Evolutionary conservation across 2,888 invertebrate genomes (phyloP).

Genomic region (Dolomedes plantarius): DNA sequence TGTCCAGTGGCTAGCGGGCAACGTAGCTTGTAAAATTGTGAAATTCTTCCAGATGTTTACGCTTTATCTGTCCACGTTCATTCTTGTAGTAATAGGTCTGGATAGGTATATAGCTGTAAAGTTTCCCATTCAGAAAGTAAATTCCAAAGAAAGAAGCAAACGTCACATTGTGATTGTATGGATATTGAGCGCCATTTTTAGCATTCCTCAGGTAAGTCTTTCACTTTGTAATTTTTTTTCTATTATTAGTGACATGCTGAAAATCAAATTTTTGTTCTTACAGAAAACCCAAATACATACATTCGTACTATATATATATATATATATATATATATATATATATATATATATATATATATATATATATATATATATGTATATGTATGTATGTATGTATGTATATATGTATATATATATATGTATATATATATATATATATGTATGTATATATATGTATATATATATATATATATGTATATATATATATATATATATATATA

Average conservation of each 20-base stretch:
- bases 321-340: too few species aligned
- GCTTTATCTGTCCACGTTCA: constrained; percentile 87
- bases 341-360: too few species aligned
- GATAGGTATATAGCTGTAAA: constrained; percentile 86
- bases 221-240: too few species aligned
- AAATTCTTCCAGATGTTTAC: constrained; percentile 89
- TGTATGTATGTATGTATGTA: neutral
- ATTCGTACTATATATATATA: too few species aligned
- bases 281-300: too few species aligned
- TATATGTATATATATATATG: too few species aligned
- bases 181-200: constrained; percentile 84
- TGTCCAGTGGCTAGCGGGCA: constrained; percentile 88
- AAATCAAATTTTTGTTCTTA: too few species aligned
- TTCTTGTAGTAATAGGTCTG: constrained; percentile 87
- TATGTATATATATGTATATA: too few species aligned
- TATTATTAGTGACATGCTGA: too few species aligned
- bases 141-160: constrained; percentile 82
- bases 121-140: constrained; percentile 85
- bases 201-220: constrained; percentile 86
- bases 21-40: constrained; percentile 85
- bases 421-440: too few species aligned
- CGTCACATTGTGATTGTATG: constrained; percentile 84
- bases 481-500: too few species aligned
- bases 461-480: too few species aligned
- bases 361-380: neutral